Conservation (phyloP, 2,113 vertebrate species). For the Lasiurus borealis region DNA sequence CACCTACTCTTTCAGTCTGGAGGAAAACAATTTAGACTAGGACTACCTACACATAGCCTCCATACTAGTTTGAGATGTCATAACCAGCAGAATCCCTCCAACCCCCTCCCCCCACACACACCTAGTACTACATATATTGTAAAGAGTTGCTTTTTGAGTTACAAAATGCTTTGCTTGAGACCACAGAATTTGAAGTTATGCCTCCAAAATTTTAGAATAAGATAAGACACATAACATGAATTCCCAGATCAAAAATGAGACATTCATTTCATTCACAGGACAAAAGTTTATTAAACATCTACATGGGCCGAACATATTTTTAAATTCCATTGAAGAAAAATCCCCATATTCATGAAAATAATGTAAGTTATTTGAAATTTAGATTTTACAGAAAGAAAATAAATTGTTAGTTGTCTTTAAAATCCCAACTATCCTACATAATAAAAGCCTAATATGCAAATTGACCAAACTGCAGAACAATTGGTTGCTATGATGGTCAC, state of each 20-base stretch:
- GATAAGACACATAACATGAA: background rate
- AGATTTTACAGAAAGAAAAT: constrained; percentile 18
- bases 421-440: background rate
- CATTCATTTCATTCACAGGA: background rate
- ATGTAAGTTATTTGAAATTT: constrained; percentile 10
- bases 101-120: too few relatives aligned
- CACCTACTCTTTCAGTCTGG: background rate
- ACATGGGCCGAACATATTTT: background rate
- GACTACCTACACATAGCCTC: background rate
- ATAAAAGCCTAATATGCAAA: too few relatives aligned
- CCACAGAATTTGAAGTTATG: constrained; percentile 6
- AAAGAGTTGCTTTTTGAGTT: background rate
- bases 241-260: background rate
- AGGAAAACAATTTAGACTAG: background rate
- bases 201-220: background rate
- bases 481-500: too few relatives aligned
- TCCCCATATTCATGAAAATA: background rate
- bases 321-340: background rate
- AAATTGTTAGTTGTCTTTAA: background rate
- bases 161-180: background rate
- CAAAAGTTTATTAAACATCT: background rate
- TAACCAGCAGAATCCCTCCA: background rate
- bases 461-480: too few relatives aligned
- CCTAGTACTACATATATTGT: background rate
- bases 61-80: background rate